Evolutionary conservation across 2,888 invertebrate genomes (phyloP).

Genomic region (Aphodius sticticus): DNA sequence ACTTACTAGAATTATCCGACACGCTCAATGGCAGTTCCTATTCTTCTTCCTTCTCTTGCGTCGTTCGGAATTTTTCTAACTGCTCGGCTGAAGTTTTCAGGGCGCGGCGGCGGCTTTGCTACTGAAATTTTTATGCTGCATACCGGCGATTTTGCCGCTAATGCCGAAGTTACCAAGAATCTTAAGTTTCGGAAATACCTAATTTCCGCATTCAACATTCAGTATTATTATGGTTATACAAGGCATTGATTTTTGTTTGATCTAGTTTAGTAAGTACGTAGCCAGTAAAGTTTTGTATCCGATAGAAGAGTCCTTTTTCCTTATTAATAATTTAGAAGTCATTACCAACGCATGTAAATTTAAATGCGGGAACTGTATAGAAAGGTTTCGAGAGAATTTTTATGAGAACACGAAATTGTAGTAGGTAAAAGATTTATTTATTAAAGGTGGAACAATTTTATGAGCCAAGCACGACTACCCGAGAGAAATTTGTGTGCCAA

Average conservation of each 20-base stretch:
- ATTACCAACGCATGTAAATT: background rate
- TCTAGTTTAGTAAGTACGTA: background rate
- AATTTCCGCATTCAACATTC: background rate
- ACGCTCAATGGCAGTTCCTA: background rate
- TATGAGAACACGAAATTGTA: too few relatives aligned
- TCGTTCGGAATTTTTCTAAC: background rate
- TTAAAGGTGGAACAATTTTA: too few relatives aligned
- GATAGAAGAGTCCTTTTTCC: background rate
- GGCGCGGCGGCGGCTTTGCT: background rate
- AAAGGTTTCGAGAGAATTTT: too few relatives aligned
- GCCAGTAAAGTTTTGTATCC: background rate
- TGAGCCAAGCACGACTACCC: too few relatives aligned
- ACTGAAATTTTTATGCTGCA: background rate
- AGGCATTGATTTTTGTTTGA: background rate
- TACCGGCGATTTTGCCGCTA: background rate
- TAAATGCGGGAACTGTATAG: too few relatives aligned
- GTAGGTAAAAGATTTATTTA: too few relatives aligned
- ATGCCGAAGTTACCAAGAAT: background rate
- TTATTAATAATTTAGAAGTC: background rate
- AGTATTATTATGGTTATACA: background rate
- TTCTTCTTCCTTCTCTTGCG: background rate
- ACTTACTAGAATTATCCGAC: slow-evolving; percentile 21
- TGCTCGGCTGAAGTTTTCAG: background rate
- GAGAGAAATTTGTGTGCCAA: too few relatives aligned
- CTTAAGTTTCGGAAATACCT: background rate